A percentile compares a stretch with the other conserved stretches of the same genome.
Evolutionary conservation across 2,888 invertebrate genomes (phyloP).

Genomic region (Syrphus vitripennis): DNA sequence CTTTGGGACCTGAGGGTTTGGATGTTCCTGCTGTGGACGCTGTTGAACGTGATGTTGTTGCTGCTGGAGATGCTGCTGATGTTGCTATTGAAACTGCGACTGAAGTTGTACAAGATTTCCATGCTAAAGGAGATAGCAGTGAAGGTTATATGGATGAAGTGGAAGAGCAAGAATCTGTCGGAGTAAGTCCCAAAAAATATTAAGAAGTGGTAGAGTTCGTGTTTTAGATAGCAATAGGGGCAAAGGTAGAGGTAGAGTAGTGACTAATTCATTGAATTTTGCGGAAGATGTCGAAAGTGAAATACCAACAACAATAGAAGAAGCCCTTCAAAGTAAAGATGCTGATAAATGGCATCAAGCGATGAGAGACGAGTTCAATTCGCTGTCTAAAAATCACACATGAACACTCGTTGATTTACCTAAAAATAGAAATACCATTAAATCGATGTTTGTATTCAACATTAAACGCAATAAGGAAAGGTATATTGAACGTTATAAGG

Average conservation of each 20-base stretch:
- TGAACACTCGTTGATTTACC: slow-evolving; percentile 22
- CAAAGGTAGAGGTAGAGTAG: background rate
- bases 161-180: background rate
- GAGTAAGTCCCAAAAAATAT: background rate
- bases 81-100: background rate
- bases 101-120: background rate
- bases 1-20: slow-evolving; percentile 1
- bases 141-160: background rate
- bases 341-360: background rate
- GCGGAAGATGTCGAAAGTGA: too few species aligned
- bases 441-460: slow-evolving; percentile 23
- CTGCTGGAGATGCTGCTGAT: background rate
- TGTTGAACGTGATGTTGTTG: background rate
- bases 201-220: slow-evolving; percentile 7
- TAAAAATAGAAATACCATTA: background rate
- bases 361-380: background rate
- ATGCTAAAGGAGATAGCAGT: background rate
- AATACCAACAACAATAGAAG: background rate
- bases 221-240: background rate
- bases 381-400: background rate
- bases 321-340: background rate
- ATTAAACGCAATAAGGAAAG: slow-evolving; percentile 11
- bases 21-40: background rate
- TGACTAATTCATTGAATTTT: background rate
- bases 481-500: slow-evolving; percentile 6